These are phyloP conservation scores for Phlogophora meticulosa DNA, from an alignment of 2,888 invertebrate genomes.

Conservation along the genomic window DNA sequence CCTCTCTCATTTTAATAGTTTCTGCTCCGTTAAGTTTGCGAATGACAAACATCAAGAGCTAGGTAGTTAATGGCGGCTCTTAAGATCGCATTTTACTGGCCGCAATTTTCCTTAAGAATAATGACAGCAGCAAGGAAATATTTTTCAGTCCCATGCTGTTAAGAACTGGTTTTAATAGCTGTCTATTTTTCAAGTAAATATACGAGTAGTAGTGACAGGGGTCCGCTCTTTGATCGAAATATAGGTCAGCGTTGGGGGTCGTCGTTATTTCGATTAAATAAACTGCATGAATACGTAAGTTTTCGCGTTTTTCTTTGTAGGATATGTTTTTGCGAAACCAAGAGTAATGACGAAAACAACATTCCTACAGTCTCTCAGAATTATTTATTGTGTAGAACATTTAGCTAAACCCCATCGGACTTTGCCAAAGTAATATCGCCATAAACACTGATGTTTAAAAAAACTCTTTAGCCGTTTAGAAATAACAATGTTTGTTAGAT, in stretches of 20 bases:
- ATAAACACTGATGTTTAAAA: constrained; percentile 33
- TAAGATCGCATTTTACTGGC: constrained; percentile 63
- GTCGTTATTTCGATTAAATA: constrained; percentile 59
- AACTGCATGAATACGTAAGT: constrained; percentile 39
- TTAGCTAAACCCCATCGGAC: constrained; percentile 2
- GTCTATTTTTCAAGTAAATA: constrained; percentile 62
- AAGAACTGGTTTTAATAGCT: constrained; percentile 61
- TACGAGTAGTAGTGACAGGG: constrained; percentile 55
- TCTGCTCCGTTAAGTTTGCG: constrained; percentile 44
- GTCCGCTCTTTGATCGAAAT: constrained; percentile 63
- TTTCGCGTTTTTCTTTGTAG: constrained; percentile 27
- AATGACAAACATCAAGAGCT: constrained; percentile 59
- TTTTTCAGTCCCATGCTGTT: constrained; percentile 52
- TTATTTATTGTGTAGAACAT: background rate
- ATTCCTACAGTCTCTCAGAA: background rate
- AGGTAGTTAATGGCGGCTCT: constrained; percentile 44
- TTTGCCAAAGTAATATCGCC: constrained; percentile 16
- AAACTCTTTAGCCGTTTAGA: constrained; percentile 36
- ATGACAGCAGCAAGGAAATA: constrained; percentile 57
- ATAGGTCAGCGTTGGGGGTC: constrained; percentile 62
- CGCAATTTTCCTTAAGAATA: constrained; percentile 54
- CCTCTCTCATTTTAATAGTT: constrained; percentile 49
- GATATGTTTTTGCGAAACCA: constrained; percentile 1
- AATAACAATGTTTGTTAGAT: constrained; percentile 52
- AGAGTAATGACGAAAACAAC: background rate